A percentile compares a stretch with the other conserved stretches of the same genome.
phyloP scores from a whole-genome alignment of 2,113 vertebrate genomes.

The Actenoides lindsayi region DNA sequence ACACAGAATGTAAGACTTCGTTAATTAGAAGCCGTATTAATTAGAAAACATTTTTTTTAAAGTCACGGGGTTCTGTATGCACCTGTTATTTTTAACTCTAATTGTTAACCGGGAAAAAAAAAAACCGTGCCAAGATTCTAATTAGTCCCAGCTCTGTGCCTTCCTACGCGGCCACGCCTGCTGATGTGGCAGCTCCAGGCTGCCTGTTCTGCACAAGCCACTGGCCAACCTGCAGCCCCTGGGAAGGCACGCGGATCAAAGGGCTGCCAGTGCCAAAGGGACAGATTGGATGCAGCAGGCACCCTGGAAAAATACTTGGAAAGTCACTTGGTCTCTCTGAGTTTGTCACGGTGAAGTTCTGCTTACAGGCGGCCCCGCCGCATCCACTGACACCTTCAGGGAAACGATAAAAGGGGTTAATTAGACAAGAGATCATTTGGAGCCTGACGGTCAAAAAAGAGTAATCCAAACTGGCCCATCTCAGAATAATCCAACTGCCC shows the following conservation, averaged over 20 bases:
- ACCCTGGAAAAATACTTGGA: constrained; percentile 47
- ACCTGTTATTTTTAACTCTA: not conserved
- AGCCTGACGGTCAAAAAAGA: not conserved
- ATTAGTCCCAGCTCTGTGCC: constrained; percentile 18
- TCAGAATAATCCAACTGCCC: not conserved
- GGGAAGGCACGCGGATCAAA: not conserved
- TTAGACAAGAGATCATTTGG: not conserved
- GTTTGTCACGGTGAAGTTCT: constrained; percentile 29
- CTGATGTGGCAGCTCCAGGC: constrained; percentile 49
- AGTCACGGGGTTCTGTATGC: not conserved
- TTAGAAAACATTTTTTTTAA: not conserved
- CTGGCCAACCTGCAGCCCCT: constrained; percentile 15
- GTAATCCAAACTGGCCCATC: not conserved
- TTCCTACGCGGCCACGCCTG: constrained; percentile 19
- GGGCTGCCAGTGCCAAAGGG: constrained; percentile 28
- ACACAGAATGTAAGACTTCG: not conserved
- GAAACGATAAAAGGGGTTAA: not conserved
- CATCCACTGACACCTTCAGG: constrained; percentile 11
- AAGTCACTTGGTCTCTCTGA: constrained; percentile 11
- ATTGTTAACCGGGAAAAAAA: constrained; percentile 5
- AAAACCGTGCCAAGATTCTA: not conserved
- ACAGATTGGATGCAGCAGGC: constrained; percentile 37
- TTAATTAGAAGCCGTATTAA: constrained; percentile 38
- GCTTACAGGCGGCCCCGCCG: not conserved
- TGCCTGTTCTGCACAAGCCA: constrained; percentile 19